Conservation (phyloP, 2,797 vertebrate species). For the Vireo griseus region DNA sequence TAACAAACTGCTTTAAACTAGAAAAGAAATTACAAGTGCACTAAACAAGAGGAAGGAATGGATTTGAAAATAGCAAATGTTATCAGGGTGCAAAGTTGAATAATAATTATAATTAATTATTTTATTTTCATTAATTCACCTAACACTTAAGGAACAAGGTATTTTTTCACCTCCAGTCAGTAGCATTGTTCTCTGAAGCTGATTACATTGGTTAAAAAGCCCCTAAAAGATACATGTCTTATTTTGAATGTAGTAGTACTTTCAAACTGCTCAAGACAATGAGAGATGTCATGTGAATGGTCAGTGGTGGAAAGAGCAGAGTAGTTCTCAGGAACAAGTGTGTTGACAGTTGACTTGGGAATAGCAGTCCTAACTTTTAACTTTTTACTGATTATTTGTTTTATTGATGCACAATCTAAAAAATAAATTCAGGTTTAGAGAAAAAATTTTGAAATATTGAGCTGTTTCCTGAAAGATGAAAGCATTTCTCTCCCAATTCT, state of each 20-base stretch:
- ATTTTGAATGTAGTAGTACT: not conserved
- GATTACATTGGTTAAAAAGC: not conserved
- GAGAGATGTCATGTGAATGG: not conserved
- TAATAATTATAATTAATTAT: not conserved
- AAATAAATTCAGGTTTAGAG: not conserved
- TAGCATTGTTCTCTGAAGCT: not conserved
- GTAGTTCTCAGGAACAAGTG: not conserved
- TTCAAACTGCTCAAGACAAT: not conserved
- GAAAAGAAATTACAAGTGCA: not conserved
- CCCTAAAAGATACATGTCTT: not conserved
- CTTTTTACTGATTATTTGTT: not conserved
- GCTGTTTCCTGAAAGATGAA: not conserved
- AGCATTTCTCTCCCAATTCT: not conserved
- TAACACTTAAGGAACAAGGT: not conserved
- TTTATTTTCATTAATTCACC: not conserved
- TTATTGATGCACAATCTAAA: not conserved
- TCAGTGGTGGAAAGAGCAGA: not conserved
- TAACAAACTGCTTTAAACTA: not conserved
- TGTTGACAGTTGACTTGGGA: not conserved
- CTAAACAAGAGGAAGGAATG: not conserved
- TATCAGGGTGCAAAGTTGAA: slow-evolving; percentile 57
- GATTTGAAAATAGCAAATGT: not conserved
- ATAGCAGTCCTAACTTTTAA: not conserved
- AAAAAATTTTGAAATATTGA: not conserved
- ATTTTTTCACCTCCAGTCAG: not conserved